These are phyloP conservation scores for Drosophila recens DNA, from an alignment of 2,888 invertebrate species.

Conservation along the genomic window DNA sequence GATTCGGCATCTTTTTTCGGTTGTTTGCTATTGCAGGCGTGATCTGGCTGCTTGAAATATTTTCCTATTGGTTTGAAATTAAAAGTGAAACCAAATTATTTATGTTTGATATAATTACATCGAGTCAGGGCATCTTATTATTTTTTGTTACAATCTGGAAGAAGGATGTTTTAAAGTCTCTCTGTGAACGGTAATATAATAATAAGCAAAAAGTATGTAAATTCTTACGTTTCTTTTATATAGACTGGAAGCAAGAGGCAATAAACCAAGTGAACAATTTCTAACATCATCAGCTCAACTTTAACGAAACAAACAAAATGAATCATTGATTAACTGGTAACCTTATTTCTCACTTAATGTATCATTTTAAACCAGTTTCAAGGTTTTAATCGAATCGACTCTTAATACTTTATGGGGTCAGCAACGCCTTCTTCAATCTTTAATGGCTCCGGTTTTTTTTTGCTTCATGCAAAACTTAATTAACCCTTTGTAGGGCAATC, in stretches of 20 bases:
- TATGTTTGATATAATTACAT: conserved; percentile 8
- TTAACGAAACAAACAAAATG: no score
- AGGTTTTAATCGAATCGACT: no score
- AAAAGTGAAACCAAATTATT: not conserved
- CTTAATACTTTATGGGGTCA: no score
- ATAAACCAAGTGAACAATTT: not conserved
- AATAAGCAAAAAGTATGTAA: not conserved
- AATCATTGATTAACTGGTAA: not conserved
- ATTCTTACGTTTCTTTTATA: not conserved
- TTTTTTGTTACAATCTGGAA: conserved; percentile 53
- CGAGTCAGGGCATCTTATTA: conserved; percentile 55
- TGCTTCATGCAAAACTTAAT: no score
- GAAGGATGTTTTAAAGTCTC: conserved; percentile 30
- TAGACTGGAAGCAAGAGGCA: not conserved
- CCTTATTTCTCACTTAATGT: not conserved
- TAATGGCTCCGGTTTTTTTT: no score
- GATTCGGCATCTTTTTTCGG: conserved; percentile 91
- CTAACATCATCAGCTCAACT: no score
- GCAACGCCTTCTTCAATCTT: no score
- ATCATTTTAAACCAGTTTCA: not conserved
- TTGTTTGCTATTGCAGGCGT: conserved; percentile 93
- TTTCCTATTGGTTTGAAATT: conserved; percentile 87
- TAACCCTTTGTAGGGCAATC: no score
- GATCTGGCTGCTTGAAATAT: conserved; percentile 91
- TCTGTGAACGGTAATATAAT: conserved; percentile 44